Conservation (phyloP, 2,888 invertebrate species). For the Amiota mariae region DNA sequence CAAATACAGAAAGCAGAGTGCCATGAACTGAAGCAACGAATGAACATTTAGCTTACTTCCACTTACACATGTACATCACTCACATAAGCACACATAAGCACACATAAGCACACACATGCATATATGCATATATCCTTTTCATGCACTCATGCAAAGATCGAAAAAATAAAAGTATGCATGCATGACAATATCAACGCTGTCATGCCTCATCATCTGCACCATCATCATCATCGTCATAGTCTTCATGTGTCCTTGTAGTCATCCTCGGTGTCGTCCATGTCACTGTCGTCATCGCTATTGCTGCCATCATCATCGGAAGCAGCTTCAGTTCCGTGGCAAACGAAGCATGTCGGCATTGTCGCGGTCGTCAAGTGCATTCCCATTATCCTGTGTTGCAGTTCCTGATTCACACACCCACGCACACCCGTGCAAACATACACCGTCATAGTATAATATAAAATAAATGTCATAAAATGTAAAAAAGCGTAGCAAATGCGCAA, state of each 20-base stretch:
- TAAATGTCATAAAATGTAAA: constrained; percentile 23
- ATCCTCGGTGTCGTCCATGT: too few relatives aligned
- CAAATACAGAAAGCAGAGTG: constrained; percentile 6
- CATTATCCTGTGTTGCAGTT: constrained; percentile 7
- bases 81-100: not conserved
- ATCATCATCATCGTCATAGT: not conserved
- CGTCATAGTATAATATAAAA: not conserved
- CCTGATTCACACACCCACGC: not conserved
- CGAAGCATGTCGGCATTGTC: not conserved
- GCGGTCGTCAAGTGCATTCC: not conserved
- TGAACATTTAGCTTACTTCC: too few relatives aligned
- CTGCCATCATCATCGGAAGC: not conserved
- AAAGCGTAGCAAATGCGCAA: constrained; percentile 25
- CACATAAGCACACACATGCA: not conserved
- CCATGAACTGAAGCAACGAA: not conserved
- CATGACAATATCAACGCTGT: constrained; percentile 17
- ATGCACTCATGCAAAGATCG: not conserved
- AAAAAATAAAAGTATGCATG: not conserved
- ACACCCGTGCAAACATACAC: not conserved
- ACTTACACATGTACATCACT: too few relatives aligned
- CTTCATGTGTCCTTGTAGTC: too few relatives aligned
- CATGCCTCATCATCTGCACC: constrained; percentile 11
- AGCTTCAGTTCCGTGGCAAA: not conserved
- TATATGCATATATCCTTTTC: too few relatives aligned
- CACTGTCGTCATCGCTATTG: not conserved